A percentile compares a stretch with the other conserved stretches of the same genome.
phyloP scores from a whole-genome alignment of 2,113 vertebrate genomes.

The Motacilla tschutschensis region DNA sequence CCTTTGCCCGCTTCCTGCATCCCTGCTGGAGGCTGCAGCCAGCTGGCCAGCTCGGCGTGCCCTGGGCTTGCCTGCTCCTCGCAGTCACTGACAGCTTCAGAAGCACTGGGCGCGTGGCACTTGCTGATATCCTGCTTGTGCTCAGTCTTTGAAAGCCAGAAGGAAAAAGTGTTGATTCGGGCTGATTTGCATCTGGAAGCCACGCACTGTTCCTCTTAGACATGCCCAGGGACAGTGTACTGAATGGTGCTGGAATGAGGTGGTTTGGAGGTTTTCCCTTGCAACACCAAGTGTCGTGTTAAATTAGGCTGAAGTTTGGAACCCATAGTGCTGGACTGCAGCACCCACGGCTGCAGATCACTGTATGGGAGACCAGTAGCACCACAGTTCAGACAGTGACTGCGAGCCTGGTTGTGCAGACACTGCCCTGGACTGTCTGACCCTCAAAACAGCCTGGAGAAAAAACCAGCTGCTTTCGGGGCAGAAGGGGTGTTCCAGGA shows the following conservation, averaged over 20 bases:
- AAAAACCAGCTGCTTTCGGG: background rate
- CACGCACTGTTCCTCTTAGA: accelerated
- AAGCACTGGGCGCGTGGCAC: accelerated
- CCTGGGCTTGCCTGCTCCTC: background rate
- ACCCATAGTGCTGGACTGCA: accelerated
- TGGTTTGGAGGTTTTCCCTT: background rate
- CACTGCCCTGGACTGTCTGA: accelerated
- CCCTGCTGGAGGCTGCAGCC: background rate
- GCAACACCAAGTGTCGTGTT: accelerated
- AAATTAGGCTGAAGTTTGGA: background rate
- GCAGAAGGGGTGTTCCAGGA: background rate
- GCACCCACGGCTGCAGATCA: accelerated
- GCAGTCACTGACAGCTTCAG: background rate
- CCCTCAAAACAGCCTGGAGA: background rate
- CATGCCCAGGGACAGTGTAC: background rate
- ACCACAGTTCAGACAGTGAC: background rate
- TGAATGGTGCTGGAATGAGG: background rate
- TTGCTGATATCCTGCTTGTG: background rate
- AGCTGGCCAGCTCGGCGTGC: background rate
- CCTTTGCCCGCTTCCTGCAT: background rate
- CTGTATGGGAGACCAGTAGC: accelerated
- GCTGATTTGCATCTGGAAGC: background rate
- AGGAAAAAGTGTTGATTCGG: background rate
- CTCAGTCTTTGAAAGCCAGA: background rate
- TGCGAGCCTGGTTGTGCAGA: accelerated